These are phyloP conservation scores for Seladonia tumulorum DNA, from an alignment of 2,888 invertebrate species.

Conservation along the genomic window DNA sequence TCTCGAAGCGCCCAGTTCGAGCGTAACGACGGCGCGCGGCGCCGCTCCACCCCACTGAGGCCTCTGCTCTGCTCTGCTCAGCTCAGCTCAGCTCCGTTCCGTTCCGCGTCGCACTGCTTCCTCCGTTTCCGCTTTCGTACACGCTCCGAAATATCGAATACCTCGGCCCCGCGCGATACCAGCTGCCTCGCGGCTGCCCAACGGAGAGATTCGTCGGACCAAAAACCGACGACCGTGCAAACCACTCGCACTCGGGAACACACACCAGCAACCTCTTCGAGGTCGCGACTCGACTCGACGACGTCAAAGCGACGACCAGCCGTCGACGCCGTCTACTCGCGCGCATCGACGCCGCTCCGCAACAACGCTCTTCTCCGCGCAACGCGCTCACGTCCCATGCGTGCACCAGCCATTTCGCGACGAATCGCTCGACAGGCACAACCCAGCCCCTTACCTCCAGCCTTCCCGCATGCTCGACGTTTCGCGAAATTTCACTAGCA, in stretches of 20 bases:
- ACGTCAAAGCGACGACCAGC: slow-evolving; percentile 55
- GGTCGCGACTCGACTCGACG: slow-evolving; percentile 46
- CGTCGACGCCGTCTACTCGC: slow-evolving; percentile 51
- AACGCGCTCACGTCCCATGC: slow-evolving; percentile 26
- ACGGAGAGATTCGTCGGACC: not conserved
- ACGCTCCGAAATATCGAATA: slow-evolving; percentile 17
- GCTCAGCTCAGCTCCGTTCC: not conserved
- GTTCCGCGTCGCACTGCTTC: not conserved
- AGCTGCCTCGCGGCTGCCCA: not conserved
- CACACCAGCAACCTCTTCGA: slow-evolving; percentile 18
- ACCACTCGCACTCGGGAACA: not conserved
- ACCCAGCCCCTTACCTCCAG: not conserved
- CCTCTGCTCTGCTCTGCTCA: not conserved
- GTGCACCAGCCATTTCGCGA: slow-evolving; percentile 44
- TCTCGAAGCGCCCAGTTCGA: slow-evolving; percentile 34
- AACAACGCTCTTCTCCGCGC: slow-evolving; percentile 25
- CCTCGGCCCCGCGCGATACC: not conserved
- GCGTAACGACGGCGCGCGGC: slow-evolving; percentile 29
- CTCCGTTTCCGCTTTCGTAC: slow-evolving; percentile 30
- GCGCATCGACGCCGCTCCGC: slow-evolving; percentile 69
- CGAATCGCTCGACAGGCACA: slow-evolving; percentile 22
- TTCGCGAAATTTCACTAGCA: not conserved
- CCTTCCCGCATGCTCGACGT: not conserved
- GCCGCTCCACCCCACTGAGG: slow-evolving; percentile 53
- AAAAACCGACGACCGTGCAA: not conserved